Percentiles rank a stretch among this genome's conserved stretches.
phyloP scores from a whole-genome alignment of 2,113 vertebrate species.

The Salvelinus fontinalis region DNA sequence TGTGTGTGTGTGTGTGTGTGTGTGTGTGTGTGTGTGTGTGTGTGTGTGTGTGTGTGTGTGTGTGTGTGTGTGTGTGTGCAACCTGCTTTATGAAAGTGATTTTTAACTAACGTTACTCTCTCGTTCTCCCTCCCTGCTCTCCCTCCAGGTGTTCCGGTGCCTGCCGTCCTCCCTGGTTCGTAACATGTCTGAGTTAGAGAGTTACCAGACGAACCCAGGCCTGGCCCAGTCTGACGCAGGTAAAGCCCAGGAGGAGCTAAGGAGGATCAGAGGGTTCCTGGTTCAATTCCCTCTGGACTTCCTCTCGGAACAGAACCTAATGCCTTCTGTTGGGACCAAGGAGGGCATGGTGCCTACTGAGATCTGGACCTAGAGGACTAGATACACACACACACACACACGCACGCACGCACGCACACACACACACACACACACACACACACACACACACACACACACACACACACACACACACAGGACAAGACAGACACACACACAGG shows the following conservation, averaged over 20 bases:
- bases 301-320: slow-evolving; percentile 88
- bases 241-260: slow-evolving; percentile 87
- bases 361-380: slow-evolving; percentile 86
- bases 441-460: too few species aligned
- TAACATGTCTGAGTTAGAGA: slow-evolving; percentile 86
- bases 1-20: not conserved
- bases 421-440: too few species aligned
- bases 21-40: too few species aligned
- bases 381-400: too few species aligned
- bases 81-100: too few species aligned
- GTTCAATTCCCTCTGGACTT: slow-evolving; percentile 98
- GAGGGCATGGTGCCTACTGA: slow-evolving; percentile 95
- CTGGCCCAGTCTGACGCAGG: slow-evolving; percentile 80
- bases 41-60: too few species aligned
- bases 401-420: too few species aligned
- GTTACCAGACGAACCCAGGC: slow-evolving; percentile 81
- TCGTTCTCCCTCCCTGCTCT: too few species aligned
- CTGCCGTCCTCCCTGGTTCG: slow-evolving; percentile 91
- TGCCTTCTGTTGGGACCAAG: slow-evolving; percentile 93
- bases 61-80: too few species aligned
- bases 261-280: slow-evolving; percentile 92
- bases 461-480: too few species aligned
- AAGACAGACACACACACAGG: too few species aligned
- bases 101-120: too few species aligned
- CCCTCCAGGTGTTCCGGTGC: slow-evolving; percentile 88